phyloP scores from a whole-genome alignment of 1,140 invertebrate genomes.

The Myzus persicae region DNA sequence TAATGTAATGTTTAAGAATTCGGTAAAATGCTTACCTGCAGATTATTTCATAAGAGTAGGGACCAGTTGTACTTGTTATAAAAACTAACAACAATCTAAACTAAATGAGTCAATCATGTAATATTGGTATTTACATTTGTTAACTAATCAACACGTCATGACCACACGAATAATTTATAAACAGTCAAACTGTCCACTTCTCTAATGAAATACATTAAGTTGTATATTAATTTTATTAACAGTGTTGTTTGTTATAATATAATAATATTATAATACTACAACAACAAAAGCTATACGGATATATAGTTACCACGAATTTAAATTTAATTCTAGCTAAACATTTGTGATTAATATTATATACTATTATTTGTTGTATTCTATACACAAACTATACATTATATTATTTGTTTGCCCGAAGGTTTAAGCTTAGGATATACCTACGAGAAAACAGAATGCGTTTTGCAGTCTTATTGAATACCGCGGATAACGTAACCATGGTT shows the following conservation, averaged over 20 bases:
- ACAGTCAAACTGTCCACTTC: no score
- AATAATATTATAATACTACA: not conserved
- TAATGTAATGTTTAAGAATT: not conserved
- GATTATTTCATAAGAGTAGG: not conserved
- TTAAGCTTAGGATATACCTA: not conserved
- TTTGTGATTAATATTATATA: not conserved
- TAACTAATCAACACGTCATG: not conserved
- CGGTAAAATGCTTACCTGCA: not conserved
- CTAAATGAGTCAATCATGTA: not conserved
- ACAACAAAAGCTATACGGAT: no score
- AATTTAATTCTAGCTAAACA: not conserved
- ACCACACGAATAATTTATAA: no score
- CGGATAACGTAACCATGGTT: not conserved
- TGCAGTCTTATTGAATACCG: not conserved
- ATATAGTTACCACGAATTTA: not conserved
- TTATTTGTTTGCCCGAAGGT: not conserved
- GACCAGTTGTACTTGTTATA: not conserved
- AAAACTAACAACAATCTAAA: rapidly evolving
- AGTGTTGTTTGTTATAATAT: not conserved
- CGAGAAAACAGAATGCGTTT: not conserved
- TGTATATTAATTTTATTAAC: not conserved
- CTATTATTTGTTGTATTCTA: not conserved
- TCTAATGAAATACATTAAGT: not conserved
- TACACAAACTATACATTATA: not conserved
- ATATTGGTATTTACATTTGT: not conserved